Conservation (phyloP, 2,888 invertebrate species). For the Rhagophthalmus giganteus region DNA sequence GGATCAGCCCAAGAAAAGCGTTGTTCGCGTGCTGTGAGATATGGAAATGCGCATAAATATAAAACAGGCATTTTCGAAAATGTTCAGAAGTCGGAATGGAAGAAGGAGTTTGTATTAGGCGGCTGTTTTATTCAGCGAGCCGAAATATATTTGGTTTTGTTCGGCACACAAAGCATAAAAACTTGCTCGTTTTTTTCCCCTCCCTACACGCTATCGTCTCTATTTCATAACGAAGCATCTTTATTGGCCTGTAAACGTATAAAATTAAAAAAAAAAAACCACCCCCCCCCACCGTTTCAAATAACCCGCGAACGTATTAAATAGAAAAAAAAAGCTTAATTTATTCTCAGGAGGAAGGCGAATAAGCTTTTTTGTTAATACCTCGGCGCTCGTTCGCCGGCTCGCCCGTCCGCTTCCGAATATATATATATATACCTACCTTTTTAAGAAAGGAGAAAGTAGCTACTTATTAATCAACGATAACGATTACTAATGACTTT, state of each 20-base stretch:
- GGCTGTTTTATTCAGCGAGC: conserved; percentile 10
- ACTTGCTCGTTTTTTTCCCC: conserved; percentile 5
- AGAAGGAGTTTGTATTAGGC: conserved; percentile 6
- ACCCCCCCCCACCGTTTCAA: conserved; percentile 6
- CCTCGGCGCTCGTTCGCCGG: too few species aligned
- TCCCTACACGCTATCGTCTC: conserved; percentile 6
- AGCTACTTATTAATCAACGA: conserved; percentile 21
- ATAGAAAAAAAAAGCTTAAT: conserved; percentile 25
- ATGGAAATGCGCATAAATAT: conserved; percentile 9
- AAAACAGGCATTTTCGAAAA: conserved; percentile 6
- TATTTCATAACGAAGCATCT: conserved; percentile 12
- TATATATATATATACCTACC: too few species aligned
- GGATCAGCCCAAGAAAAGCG: conserved; percentile 5
- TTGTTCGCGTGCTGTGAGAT: conserved; percentile 2
- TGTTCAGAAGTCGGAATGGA: conserved; percentile 8
- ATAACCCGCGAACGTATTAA: conserved; percentile 16
- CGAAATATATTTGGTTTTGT: conserved; percentile 9
- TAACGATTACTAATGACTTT: conserved; percentile 24
- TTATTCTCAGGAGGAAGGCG: conserved; percentile 16
- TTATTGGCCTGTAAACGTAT: conserved; percentile 18
- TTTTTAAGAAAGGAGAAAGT: conserved; percentile 18
- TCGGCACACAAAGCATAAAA: conserved; percentile 7
- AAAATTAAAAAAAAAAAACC: conserved; percentile 19
- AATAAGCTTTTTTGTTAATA: too few species aligned
- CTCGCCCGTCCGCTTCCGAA: too few species aligned